Conservation (phyloP, 1,140 invertebrate genomes). For the Drosophila navojoa region DNA sequence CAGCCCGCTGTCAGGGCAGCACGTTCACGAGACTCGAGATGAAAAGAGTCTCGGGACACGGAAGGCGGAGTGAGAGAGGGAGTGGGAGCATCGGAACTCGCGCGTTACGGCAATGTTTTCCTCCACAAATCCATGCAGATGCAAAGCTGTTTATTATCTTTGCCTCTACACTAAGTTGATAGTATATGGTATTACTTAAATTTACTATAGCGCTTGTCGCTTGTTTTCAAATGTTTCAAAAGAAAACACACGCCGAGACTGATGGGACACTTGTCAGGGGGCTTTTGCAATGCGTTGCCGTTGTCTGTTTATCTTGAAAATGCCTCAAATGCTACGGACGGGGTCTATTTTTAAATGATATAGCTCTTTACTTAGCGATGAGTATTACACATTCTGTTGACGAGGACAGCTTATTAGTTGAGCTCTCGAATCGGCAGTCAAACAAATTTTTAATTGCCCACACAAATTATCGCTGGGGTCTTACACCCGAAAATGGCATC, state of each 20-base stretch:
- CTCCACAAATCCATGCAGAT: constrained; percentile 35
- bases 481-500: constrained; percentile 14
- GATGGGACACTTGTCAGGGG: constrained; percentile 39
- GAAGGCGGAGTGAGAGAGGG: too few relatives aligned
- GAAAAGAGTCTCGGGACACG: constrained; percentile 32
- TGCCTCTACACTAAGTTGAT: constrained; percentile 20
- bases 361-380: constrained; percentile 18
- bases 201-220: constrained; percentile 37
- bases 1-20: constrained; percentile 46
- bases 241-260: constrained; percentile 20
- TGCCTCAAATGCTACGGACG: constrained; percentile 5
- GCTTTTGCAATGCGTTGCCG: constrained; percentile 43
- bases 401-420: constrained; percentile 22
- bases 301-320: constrained; percentile 53
- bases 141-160: constrained; percentile 46
- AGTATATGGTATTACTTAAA: constrained; percentile 26
- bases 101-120: constrained; percentile 43
- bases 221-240: constrained; percentile 15
- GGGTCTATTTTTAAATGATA: constrained; percentile 36
- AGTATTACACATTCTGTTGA: constrained; percentile 24
- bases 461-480: constrained; percentile 49
- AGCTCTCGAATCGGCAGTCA: constrained; percentile 27
- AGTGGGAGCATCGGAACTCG: background rate
- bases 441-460: constrained; percentile 70
- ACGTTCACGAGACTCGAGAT: constrained; percentile 67